A percentile compares a stretch with the other conserved stretches of the same genome.
Conservation (phyloP, 2,113 vertebrate species). For the Charadrius vociferus region DNA sequence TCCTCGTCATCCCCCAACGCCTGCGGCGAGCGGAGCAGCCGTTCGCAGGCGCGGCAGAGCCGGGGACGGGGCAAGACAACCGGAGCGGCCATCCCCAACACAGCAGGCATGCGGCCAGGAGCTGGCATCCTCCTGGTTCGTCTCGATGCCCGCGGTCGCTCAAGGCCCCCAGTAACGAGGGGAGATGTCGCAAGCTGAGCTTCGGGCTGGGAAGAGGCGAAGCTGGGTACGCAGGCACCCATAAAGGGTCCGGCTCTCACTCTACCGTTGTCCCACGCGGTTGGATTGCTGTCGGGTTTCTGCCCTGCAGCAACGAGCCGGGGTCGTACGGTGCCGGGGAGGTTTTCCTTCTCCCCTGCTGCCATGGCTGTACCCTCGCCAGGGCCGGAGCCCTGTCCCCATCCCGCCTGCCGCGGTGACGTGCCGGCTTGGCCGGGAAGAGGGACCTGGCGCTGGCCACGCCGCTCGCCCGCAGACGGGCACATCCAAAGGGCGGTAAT, state of each 20-base stretch:
- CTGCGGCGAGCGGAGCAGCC: background rate
- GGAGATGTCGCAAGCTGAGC: background rate
- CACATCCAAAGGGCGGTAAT: background rate
- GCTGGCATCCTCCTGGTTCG: background rate
- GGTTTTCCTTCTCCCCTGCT: background rate
- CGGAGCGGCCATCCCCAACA: too few relatives aligned
- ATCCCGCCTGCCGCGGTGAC: fast-evolving
- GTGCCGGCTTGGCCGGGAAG: fast-evolving
- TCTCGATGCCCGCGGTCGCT: fast-evolving
- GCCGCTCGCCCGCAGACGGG: background rate
- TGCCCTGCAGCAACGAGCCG: too few relatives aligned
- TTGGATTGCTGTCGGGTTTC: too few relatives aligned
- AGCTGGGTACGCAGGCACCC: fast-evolving
- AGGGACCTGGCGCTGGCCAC: background rate
- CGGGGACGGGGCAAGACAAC: too few relatives aligned
- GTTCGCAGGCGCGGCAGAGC: fast-evolving
- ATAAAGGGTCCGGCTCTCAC: fast-evolving
- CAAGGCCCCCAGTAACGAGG: fast-evolving
- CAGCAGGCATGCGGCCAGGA: too few relatives aligned
- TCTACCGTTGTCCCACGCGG: fast-evolving
- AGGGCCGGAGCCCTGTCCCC: background rate
- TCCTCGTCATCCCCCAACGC: fast-evolving
- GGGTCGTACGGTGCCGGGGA: fast-evolving
- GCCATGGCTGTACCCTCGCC: fast-evolving
- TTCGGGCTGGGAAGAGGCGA: fast-evolving